A percentile compares a stretch with the other conserved stretches of the same genome.
These are phyloP conservation scores for Casuarius casuarius DNA, from an alignment of 2,113 vertebrate species.

Conservation along the genomic window DNA sequence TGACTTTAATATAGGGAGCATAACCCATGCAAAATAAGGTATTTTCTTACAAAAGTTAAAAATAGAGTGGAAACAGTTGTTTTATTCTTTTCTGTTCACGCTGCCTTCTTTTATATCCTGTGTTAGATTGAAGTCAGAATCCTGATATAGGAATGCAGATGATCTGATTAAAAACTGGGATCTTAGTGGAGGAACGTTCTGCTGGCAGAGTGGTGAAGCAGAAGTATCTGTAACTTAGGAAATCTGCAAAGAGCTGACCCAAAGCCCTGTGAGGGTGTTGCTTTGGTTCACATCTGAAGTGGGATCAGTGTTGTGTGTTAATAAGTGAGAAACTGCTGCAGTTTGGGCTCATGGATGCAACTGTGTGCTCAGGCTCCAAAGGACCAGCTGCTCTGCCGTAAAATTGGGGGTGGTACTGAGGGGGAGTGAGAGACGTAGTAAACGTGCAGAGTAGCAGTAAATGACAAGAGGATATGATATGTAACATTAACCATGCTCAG, in stretches of 20 bases:
- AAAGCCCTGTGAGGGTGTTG: neutral
- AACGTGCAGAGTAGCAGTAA: slow-evolving; percentile 40
- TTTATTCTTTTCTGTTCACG: neutral
- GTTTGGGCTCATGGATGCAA: neutral
- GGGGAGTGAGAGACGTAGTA: slow-evolving; percentile 20
- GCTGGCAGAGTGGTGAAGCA: neutral
- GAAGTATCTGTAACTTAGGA: neutral
- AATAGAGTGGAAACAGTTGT: neutral
- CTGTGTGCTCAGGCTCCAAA: neutral
- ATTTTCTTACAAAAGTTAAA: neutral
- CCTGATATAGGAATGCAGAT: neutral
- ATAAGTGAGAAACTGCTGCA: neutral
- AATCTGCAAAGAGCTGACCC: neutral
- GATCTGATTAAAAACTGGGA: neutral
- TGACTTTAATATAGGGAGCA: neutral
- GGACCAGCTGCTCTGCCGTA: slow-evolving; percentile 36
- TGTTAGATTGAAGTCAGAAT: neutral
- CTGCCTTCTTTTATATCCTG: neutral
- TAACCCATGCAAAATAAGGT: neutral
- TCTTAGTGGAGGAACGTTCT: neutral
- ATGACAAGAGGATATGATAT: slow-evolving; percentile 61
- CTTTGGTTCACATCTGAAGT: neutral
- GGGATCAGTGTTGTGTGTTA: neutral
- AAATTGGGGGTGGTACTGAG: neutral
- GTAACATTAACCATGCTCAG: slow-evolving; percentile 52